Base-by-base conservation (phyloP, 1,140 invertebrate species). In the Sipha flava region DNA sequence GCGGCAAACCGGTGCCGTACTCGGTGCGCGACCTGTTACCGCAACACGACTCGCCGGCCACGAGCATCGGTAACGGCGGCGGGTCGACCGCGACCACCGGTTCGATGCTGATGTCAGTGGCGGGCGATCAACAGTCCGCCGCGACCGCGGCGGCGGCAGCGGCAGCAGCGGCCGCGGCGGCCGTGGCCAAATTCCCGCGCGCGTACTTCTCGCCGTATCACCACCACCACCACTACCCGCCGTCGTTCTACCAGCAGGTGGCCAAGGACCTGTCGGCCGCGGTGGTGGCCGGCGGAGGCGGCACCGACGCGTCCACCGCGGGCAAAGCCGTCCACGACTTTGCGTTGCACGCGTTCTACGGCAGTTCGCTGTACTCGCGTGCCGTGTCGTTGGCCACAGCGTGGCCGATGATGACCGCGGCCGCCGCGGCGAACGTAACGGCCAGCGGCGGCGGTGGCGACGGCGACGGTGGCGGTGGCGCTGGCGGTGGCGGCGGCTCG, bases 141-240 rank as follows among this genome's bases (percentile, higher is more conserved):
- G 85, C 70, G 9, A 49, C 16, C 4, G 85, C 91, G 31, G 90
- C 90, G 0, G 88, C 90, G 0, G 84, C 91, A n/a, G 86, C 88
- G 2, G 87, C 88, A 18, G 86, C 90, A 10, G 84, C 91, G 10
- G 18, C 31, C 80, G 87, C 84, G 0, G 88, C 91, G 81, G 85
- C 87, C n/a, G 90, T 91, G 73, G 86, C 91, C 12, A 92, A 92
- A 81, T 88, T 92, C 43, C 87, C 90, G 1, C 85, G 90, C 31
- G 86, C 92, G 72, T 92, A 92, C 81, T 91, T 91, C 0, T 90
- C 91, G 0, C 88, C 92, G 81, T 90, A 91, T 0, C 92, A 92
- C 82, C 72, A 57, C 31, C 72, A 31, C 4, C 62, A 37, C 49
- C 52, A 40, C 14, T 57, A 77, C 34, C 34, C 49, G 31, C n/a